A percentile compares a stretch with the other conserved stretches of the same genome.
Conservation (phyloP, 1,140 invertebrate genomes). For the Zophobas morio region DNA sequence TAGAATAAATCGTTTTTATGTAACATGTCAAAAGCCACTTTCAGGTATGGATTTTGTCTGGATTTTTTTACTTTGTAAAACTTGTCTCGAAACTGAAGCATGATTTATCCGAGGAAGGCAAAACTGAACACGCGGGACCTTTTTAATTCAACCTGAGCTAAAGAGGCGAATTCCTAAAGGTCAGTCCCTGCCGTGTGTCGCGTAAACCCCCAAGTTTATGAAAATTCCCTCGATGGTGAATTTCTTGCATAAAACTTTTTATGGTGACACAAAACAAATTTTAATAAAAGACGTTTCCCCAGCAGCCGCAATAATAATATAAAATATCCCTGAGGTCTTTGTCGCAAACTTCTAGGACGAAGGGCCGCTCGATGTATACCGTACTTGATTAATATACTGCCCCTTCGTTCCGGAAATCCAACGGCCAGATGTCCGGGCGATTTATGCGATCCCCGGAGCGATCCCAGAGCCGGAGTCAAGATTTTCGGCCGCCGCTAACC, state of each 20-base stretch:
- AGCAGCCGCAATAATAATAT: conserved; percentile 49
- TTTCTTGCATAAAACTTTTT: conserved; percentile 45
- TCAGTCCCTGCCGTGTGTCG: neutral
- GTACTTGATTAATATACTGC: conserved; percentile 57
- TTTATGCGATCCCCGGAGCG: conserved; percentile 52
- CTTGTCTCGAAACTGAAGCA: too few relatives aligned
- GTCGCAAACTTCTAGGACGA: conserved; percentile 28
- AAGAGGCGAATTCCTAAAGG: neutral
- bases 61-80: too few relatives aligned
- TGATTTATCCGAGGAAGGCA: too few relatives aligned
- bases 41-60: too few relatives aligned
- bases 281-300: conserved; percentile 48
- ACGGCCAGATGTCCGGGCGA: conserved; percentile 55
- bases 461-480: conserved; percentile 30
- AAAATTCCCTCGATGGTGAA: conserved; percentile 29
- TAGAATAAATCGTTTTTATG: too few relatives aligned
- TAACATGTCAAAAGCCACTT: too few relatives aligned
- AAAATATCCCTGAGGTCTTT: conserved; percentile 47
- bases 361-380: conserved; percentile 40
- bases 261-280: conserved; percentile 47
- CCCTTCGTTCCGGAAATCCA: conserved; percentile 56
- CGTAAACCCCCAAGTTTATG: conserved; percentile 18
- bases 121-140: neutral
- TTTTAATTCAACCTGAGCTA: neutral
- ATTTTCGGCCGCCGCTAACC: conserved; percentile 31